Evolutionary conservation across 2,797 vertebrate genomes (phyloP).

Genomic region (Morus bassanus): DNA sequence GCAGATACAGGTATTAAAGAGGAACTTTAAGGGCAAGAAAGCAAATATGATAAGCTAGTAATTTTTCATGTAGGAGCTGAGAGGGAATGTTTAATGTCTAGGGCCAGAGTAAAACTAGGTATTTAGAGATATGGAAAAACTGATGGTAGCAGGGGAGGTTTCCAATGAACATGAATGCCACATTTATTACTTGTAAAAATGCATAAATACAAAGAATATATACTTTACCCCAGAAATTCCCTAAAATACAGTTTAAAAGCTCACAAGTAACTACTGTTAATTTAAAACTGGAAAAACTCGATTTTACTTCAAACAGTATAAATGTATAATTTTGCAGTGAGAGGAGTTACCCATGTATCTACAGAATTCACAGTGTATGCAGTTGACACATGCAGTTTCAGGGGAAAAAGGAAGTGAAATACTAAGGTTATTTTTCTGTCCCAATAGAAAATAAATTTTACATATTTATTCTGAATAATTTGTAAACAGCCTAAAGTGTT

Average conservation of each 20-base stretch:
- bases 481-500: background rate
- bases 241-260: background rate
- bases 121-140: background rate
- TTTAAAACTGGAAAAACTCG: background rate
- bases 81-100: background rate
- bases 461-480: background rate
- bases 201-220: background rate
- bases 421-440: background rate
- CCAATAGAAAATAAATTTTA: background rate
- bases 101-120: background rate
- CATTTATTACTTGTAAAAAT: background rate
- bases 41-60: background rate
- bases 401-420: background rate
- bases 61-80: background rate
- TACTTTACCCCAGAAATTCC: background rate
- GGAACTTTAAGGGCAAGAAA: background rate
- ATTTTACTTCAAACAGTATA: background rate
- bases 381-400: background rate
- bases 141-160: too few species aligned
- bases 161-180: background rate
- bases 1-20: background rate
- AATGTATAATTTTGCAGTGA: background rate
- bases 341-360: background rate
- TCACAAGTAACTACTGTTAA: background rate
- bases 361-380: background rate